phyloP scores from a whole-genome alignment of 64 coral and sea anemone species.

The Pocillopora damicornis region DNA sequence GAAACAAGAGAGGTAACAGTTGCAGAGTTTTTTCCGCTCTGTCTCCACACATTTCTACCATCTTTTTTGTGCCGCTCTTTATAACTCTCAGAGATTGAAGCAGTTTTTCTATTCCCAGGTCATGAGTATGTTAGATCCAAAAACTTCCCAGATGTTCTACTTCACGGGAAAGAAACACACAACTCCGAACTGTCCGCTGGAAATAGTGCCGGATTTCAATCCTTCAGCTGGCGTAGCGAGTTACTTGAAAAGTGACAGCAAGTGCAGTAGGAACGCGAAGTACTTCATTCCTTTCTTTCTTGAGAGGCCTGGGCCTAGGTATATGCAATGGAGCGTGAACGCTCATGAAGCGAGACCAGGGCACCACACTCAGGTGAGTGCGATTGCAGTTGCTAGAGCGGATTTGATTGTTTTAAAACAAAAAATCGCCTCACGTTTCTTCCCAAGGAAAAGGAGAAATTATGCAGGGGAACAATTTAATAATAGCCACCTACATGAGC shows the following conservation, averaged over 20 bases:
- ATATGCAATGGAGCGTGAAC: constrained; percentile 62
- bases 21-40: no score
- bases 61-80: not conserved
- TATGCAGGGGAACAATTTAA: no score
- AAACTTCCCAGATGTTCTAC: constrained; percentile 59
- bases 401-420: not conserved
- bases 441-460: no score
- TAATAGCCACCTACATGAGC: no score
- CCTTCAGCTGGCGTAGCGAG: constrained; percentile 51
- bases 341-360: constrained; percentile 73
- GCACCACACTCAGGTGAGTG: constrained; percentile 63
- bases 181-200: constrained; percentile 56
- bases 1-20: constrained; percentile 51
- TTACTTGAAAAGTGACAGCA: constrained; percentile 32
- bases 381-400: no score
- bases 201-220: constrained; percentile 57
- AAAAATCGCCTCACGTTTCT: not conserved
- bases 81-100: not conserved
- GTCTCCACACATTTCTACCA: no score
- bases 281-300: constrained; percentile 70
- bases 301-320: constrained; percentile 50
- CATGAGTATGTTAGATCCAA: constrained; percentile 66
- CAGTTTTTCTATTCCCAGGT: constrained; percentile 11
- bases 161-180: constrained; percentile 58
- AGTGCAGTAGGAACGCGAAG: constrained; percentile 24